Percentiles rank a stretch among this genome's conserved stretches.
Evolutionary conservation across 2,113 vertebrate species (phyloP).

Genomic region (Apeltes quadracus): DNA sequence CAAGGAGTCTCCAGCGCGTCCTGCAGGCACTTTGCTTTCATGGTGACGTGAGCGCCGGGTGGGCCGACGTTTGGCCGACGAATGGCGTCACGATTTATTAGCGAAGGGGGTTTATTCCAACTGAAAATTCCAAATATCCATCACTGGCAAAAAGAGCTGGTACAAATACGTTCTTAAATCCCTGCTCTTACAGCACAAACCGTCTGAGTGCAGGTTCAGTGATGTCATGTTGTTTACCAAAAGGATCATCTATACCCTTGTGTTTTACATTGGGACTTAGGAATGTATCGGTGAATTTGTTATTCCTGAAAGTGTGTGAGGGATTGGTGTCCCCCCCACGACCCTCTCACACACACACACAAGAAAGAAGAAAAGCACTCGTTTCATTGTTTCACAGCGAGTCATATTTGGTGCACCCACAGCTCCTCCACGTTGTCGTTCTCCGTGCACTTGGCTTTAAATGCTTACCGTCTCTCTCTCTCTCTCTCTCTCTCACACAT

Average conservation of each 20-base stretch:
- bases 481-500: conserved; percentile 22
- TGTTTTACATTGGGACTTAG: conserved; percentile 22
- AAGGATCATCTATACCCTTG: conserved; percentile 20
- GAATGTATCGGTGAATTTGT: conserved; percentile 26
- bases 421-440: conserved; percentile 30
- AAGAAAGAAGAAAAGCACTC: conserved; percentile 23
- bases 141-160: conserved; percentile 9
- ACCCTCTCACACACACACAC: no score
- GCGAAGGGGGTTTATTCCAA: no score
- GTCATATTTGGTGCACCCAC: conserved; percentile 16
- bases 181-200: conserved; percentile 1
- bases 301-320: conserved; percentile 6
- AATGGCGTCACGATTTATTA: no score
- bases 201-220: background rate
- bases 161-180: conserved; percentile 6
- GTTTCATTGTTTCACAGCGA: conserved; percentile 13
- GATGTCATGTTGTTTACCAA: conserved; percentile 23
- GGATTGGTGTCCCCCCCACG: background rate
- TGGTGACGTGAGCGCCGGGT: conserved; percentile 1
- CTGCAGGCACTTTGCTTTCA: conserved; percentile 10
- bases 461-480: conserved; percentile 14
- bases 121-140: conserved; percentile 20
- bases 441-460: conserved; percentile 32
- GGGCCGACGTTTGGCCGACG: background rate
- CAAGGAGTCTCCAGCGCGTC: background rate